Percentiles rank a stretch among this genome's conserved stretches.
Evolutionary conservation across 2,888 invertebrate genomes (phyloP).

Genomic region (Cerceris ruficornis): DNA sequence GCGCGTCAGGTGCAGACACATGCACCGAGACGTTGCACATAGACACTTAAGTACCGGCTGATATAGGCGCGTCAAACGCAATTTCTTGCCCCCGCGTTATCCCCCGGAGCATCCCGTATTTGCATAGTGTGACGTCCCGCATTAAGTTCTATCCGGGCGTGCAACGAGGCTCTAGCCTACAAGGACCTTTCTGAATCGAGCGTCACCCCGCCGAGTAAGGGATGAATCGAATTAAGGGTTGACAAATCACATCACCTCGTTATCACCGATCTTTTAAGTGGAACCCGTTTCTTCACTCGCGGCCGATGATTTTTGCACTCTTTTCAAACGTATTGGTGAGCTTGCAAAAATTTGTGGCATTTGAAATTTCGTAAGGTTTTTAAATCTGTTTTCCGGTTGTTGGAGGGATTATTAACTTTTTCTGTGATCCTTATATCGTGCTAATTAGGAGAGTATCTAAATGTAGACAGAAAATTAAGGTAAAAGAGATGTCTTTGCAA

Average conservation of each 20-base stretch:
- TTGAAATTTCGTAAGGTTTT: too few relatives aligned
- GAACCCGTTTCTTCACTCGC: not conserved
- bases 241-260: constrained; percentile 23
- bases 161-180: constrained; percentile 40
- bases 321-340: too few relatives aligned
- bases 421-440: too few relatives aligned
- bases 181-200: constrained; percentile 16
- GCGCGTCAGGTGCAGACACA: constrained; percentile 44
- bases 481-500: too few relatives aligned
- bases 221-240: constrained; percentile 24
- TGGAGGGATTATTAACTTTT: too few relatives aligned
- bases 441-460: too few relatives aligned
- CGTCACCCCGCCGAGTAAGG: constrained; percentile 2
- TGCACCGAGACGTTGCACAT: constrained; percentile 14
- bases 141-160: constrained; percentile 57
- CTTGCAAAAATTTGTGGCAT: too few relatives aligned
- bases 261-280: not conserved
- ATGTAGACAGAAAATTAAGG: too few relatives aligned
- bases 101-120: constrained; percentile 54
- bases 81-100: constrained; percentile 62
- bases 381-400: too few relatives aligned
- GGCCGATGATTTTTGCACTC: not conserved
- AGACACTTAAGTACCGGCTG: constrained; percentile 48
- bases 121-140: constrained; percentile 60
- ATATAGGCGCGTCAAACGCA: constrained; percentile 63